These are phyloP conservation scores for Entomobrya multifasciata DNA, from an alignment of 2,888 invertebrate species.

Conservation along the genomic window DNA sequence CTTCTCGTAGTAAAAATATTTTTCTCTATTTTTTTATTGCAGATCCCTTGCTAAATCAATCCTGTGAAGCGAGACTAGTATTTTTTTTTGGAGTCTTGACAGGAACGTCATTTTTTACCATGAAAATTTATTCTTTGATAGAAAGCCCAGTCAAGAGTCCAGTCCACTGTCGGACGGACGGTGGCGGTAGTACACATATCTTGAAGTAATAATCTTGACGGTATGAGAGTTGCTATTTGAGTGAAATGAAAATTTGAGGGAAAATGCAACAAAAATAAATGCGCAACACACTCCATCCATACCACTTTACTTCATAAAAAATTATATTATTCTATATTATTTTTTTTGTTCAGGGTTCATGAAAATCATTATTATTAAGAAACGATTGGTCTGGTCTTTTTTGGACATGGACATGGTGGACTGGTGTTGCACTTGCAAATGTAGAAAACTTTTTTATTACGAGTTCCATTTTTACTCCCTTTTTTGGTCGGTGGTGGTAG, in stretches of 20 bases:
- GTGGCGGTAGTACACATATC: slow-evolving; percentile 10
- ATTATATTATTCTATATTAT: neutral
- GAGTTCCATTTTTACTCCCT: slow-evolving; percentile 35
- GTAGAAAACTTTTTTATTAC: slow-evolving; percentile 18
- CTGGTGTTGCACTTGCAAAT: neutral
- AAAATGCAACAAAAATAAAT: slow-evolving; percentile 64
- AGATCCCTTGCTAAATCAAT: slow-evolving; percentile 65
- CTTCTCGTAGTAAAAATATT: slow-evolving; percentile 53
- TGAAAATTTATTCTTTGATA: slow-evolving; percentile 66
- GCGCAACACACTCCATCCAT: slow-evolving; percentile 57
- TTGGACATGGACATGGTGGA: too few relatives aligned
- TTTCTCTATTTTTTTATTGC: slow-evolving; percentile 54
- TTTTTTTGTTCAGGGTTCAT: too few relatives aligned
- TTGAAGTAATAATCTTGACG: neutral
- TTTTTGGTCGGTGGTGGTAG: too few relatives aligned
- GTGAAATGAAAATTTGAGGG: slow-evolving; percentile 5
- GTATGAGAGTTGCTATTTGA: too few relatives aligned
- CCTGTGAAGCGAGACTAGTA: slow-evolving; percentile 22
- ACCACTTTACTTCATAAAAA: slow-evolving; percentile 10
- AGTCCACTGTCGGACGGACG: neutral
- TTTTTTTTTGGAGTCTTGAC: too few relatives aligned
- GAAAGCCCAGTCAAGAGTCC: neutral
- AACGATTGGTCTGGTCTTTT: slow-evolving; percentile 35
- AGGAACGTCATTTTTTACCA: slow-evolving; percentile 67
- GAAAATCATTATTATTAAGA: slow-evolving; percentile 46